phyloP scores from a whole-genome alignment of 2,888 invertebrate species.

The Panopea generosa region DNA sequence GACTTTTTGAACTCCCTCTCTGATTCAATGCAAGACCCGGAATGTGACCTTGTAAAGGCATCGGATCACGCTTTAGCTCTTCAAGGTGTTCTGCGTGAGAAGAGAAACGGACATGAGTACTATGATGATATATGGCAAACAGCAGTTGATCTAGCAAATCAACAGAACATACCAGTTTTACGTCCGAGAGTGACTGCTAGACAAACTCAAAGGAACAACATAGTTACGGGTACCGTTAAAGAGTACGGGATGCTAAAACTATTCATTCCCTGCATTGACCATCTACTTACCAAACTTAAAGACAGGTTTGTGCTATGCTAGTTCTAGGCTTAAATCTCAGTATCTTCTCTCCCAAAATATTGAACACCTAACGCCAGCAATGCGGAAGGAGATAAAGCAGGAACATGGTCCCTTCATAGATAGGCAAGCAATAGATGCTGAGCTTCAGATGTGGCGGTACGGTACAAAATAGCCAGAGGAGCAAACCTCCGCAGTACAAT shows the following conservation, averaged over 20 bases:
- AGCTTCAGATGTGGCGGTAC: slow-evolving; percentile 4
- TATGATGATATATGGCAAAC: slow-evolving; percentile 4
- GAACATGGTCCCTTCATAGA: slow-evolving; percentile 25
- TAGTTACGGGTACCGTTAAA: slow-evolving; percentile 8
- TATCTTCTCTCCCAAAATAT: slow-evolving; percentile 19
- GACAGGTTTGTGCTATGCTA: slow-evolving; percentile 12
- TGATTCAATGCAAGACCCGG: slow-evolving; percentile 28
- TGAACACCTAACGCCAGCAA: slow-evolving; percentile 5
- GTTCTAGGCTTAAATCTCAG: slow-evolving; percentile 10
- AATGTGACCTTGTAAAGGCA: slow-evolving; percentile 30
- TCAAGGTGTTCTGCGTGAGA: slow-evolving; percentile 10
- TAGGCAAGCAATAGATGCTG: not conserved
- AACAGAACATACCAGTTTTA: not conserved
- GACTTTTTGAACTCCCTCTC: slow-evolving; percentile 18
- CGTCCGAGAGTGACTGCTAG: slow-evolving; percentile 20
- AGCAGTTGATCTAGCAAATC: slow-evolving; percentile 4
- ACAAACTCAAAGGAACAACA: slow-evolving; percentile 19
- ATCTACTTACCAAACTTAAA: slow-evolving; percentile 17
- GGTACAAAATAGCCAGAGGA: too few species aligned
- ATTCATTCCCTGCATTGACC: slow-evolving; percentile 23
- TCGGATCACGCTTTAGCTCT: slow-evolving; percentile 20
- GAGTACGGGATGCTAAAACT: slow-evolving; percentile 33
- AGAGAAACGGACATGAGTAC: slow-evolving; percentile 4
- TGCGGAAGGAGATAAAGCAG: slow-evolving; percentile 13
- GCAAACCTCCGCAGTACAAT: too few species aligned